These are phyloP conservation scores for Actinia tenebrosa DNA, from an alignment of 64 coral and sea anemone species.

Conservation along the genomic window DNA sequence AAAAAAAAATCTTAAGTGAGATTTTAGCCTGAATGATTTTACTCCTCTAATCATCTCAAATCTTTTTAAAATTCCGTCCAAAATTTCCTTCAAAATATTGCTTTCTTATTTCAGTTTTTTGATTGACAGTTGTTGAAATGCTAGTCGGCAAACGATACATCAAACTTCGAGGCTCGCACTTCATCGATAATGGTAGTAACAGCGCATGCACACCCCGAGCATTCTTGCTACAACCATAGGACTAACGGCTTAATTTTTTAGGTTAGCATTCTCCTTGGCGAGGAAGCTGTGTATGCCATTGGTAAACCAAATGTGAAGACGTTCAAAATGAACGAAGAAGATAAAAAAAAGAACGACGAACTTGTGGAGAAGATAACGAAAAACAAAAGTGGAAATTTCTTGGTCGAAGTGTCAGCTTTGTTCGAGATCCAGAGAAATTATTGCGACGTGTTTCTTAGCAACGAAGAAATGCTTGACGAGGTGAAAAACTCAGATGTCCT, in stretches of 20 bases:
- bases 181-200: too few species aligned
- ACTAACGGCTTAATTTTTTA: neutral
- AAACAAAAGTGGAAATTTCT: neutral
- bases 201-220: too few species aligned
- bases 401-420: neutral
- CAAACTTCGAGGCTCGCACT: too few species aligned
- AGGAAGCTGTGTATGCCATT: neutral
- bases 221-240: too few species aligned
- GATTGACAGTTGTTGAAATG: too few species aligned
- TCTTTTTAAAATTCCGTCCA: too few species aligned
- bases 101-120: too few species aligned
- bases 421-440: neutral
- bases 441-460: neutral
- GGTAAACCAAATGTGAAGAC: constrained; percentile 21
- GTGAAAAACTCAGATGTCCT: neutral
- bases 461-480: neutral
- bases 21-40: too few species aligned
- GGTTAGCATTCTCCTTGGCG: neutral
- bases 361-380: neutral
- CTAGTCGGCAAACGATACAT: too few species aligned
- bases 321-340: neutral
- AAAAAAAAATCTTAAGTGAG: too few species aligned
- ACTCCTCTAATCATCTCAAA: too few species aligned
- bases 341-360: neutral
- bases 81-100: too few species aligned